Evolutionary conservation across 2,888 invertebrate species (phyloP).

Genomic region (Dasypogon diadema): DNA sequence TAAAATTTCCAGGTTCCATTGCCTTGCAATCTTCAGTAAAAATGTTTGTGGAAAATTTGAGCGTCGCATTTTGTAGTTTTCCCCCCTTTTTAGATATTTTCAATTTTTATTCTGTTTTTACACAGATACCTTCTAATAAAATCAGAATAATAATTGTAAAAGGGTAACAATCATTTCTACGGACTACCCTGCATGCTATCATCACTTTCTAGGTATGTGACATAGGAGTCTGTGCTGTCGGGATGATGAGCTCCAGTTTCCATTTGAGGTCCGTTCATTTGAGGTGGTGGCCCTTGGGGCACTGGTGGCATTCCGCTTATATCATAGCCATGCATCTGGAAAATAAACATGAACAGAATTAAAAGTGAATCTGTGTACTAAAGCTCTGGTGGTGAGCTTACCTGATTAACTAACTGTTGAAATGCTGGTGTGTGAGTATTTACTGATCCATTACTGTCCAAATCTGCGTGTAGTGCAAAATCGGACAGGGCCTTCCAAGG

Average conservation of each 20-base stretch:
- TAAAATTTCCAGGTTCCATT: neutral
- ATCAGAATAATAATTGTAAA: conserved; percentile 35
- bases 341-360: too few relatives aligned
- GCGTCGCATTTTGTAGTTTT: conserved; percentile 6
- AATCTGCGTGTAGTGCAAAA: conserved; percentile 94
- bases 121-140: conserved; percentile 10
- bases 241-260: conserved; percentile 77
- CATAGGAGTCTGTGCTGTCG: conserved; percentile 87
- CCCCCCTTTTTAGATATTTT: conserved; percentile 21
- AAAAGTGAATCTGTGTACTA: too few relatives aligned
- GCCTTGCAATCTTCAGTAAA: neutral
- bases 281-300: conserved; percentile 72
- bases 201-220: conserved; percentile 93
- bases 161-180: conserved; percentile 67
- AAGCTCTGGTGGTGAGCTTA: too few relatives aligned
- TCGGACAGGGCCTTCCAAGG: conserved; percentile 97
- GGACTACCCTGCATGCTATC: conserved; percentile 81
- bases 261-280: conserved; percentile 72
- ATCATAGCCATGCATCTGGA: conserved; percentile 94
- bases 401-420: conserved; percentile 96
- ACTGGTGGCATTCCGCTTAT: conserved; percentile 72
- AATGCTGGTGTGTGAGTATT: conserved; percentile 91
- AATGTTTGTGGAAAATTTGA: conserved; percentile 22
- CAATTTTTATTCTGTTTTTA: conserved; percentile 34
- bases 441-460: conserved; percentile 80